Evolutionary conservation across 2,888 invertebrate species (phyloP), one percentile per base, ranked within the genome.

Genomic region (Cantharis nigra): DNA sequence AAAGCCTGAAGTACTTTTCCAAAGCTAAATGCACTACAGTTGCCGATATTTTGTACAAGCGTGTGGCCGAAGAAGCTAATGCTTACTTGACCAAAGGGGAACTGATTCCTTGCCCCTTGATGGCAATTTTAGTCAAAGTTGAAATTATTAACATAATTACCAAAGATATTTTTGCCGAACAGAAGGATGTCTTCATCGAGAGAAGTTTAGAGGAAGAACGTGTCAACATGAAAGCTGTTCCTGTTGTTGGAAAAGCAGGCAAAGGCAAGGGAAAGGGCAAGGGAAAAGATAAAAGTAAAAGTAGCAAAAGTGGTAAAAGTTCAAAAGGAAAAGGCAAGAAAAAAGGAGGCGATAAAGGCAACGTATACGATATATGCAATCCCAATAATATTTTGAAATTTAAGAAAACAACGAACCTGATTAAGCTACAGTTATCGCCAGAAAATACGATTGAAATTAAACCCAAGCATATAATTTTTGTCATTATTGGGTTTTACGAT

Each of bases 401-500:
- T 62, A 75, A 78, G 63, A 62, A 33, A 18, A 64, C 71, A 20
- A 74, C 79, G 1, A 18, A 0, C 2, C 30, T 79, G 64, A 26
- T 33, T 69, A 33, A 67, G 23, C 23, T 23, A 0, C 23, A 20
- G 4, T 67, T 26, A 9, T 23, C 13, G 2, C 65, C 26, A n/a
- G 10, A 49, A 23, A 69, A 76, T 13, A 16, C 26, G 7, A 30
- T 71, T 49, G 28, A 67, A 18, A 70, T 79, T 16, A 49, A 63
- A 18, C 11, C 30, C 2, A 78, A 76, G 23, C 73, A 76, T 28
- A 33, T 79, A 10, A 74, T 63, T 63, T 23, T 78, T 33, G 72
- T 78, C n/a, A 18, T 79, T 28, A 64, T 76, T 63, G 72, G 76
- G 4, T 78, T 78, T 67, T 72, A 76, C 23, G 78, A 78, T 20